A percentile compares a stretch with the other conserved stretches of the same genome.
phyloP scores from a whole-genome alignment of 2,113 vertebrate species.

The Acanthisitta chloris region DNA sequence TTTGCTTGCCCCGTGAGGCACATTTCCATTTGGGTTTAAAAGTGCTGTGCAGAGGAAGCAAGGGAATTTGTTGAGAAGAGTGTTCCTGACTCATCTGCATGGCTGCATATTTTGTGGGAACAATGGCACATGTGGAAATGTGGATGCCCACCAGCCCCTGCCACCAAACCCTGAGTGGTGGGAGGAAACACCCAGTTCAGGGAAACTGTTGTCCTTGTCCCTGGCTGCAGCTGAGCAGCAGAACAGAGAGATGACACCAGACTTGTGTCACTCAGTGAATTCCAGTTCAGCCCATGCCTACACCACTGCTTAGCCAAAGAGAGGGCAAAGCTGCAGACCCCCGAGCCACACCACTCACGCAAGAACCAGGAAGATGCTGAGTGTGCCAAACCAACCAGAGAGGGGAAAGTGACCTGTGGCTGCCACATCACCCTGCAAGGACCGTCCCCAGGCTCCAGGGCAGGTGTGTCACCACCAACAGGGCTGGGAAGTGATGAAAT shows the following conservation, averaged over 20 bases:
- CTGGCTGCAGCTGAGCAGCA: neutral
- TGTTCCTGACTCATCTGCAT: fast-evolving
- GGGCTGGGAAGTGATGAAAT: neutral
- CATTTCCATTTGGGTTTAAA: neutral
- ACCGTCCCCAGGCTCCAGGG: neutral
- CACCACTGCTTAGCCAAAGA: fast-evolving
- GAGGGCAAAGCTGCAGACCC: neutral
- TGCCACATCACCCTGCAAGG: neutral
- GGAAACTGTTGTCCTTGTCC: neutral
- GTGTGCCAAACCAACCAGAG: neutral
- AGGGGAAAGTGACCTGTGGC: neutral
- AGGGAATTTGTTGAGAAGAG: neutral
- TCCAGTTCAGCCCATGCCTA: neutral
- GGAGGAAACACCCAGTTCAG: neutral
- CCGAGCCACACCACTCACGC: too few relatives aligned
- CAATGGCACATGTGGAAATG: neutral
- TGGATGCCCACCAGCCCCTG: neutral
- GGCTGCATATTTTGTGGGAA: neutral
- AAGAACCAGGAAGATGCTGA: neutral
- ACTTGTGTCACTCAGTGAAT: fast-evolving
- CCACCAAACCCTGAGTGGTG: neutral
- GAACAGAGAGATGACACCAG: neutral
- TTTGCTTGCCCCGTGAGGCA: neutral
- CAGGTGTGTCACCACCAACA: neutral
- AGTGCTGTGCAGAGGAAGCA: neutral